Evolutionary conservation across 2,113 vertebrate genomes (phyloP), one percentile per base, ranked within the genome.

Genomic region (Zosterops pallidus): DNA sequence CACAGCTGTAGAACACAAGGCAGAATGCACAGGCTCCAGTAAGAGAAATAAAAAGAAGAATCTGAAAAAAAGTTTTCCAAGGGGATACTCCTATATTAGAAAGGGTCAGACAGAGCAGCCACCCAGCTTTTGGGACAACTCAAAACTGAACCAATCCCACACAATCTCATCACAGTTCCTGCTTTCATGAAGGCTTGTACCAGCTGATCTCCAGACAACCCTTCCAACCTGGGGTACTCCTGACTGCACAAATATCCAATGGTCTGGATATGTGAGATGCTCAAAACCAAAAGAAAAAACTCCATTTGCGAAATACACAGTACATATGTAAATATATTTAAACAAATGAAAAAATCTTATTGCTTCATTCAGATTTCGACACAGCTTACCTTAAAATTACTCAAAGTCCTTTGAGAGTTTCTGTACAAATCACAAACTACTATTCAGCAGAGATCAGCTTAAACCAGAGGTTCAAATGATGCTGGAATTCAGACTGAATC

Each of bases 301-400:
- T 49, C 14, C 37, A 14, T 23, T 68, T 42, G 21, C 16, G 53
- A 79, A 88, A 55, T 8, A 83, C 21, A 88, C 7, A 47, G 8
- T 71, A 49, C 26, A 50, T 37, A 56, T 4, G n/a, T 28, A 83
- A 83, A 63, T 64, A 44, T 33, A 78, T 42, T 55, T 55, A 50
- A 69, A 47, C 23, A 63, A 77, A 53, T 12, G 31, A 33, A 44
- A 44, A 75, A 67, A 6, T 37, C 8, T 97, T 97, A 97, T 93
- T 96, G 84, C 97, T 98, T 97, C 96, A 97, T 97, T 97, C 55
- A 77, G 24, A 72, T 85, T 96, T 95, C 92, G 37, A 77, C 74
- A 94, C 47, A 96, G 74, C 56, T 95, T 49, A 96, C 56, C 82
- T 91, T 86, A 89, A 68, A 33, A 60, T 91, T 92, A 95, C 68